phyloP scores from a whole-genome alignment of 2,888 invertebrate genomes.

The Amphipyra tragopoginis region DNA sequence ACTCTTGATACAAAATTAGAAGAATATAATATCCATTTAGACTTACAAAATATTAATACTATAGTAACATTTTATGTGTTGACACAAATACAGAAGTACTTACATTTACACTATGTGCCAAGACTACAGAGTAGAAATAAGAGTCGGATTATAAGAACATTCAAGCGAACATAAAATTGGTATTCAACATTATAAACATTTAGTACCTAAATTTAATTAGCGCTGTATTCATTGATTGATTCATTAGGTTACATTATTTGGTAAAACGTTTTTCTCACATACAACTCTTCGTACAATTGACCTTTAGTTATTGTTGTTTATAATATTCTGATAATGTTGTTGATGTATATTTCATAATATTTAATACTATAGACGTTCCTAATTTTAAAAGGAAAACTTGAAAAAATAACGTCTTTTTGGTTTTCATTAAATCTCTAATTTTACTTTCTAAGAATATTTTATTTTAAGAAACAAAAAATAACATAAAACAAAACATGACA shows the following conservation, averaged over 20 bases:
- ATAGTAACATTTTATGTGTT: conserved; percentile 80
- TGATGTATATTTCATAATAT: conserved; percentile 49
- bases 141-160: conserved; percentile 57
- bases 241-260: conserved; percentile 57
- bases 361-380: conserved; percentile 52
- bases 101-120: conserved; percentile 77
- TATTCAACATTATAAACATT: conserved; percentile 55
- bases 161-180: conserved; percentile 59
- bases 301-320: conserved; percentile 74
- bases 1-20: conserved; percentile 88
- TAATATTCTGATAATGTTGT: conserved; percentile 50
- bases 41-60: conserved; percentile 87
- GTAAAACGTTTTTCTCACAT: conserved; percentile 61
- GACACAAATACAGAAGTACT: conserved; percentile 83
- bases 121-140: conserved; percentile 61
- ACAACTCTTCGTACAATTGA: conserved; percentile 78
- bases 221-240: conserved; percentile 65
- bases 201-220: conserved; percentile 50
- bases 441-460: conserved; percentile 63
- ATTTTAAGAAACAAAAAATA: conserved; percentile 62
- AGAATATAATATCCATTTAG: conserved; percentile 89
- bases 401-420: conserved; percentile 49
- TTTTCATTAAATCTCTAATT: conserved; percentile 48
- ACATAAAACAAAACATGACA: conserved; percentile 60
- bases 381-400: conserved; percentile 50